Conservation (phyloP, 2,797 vertebrate genomes). For the Xenops minutus region DNA sequence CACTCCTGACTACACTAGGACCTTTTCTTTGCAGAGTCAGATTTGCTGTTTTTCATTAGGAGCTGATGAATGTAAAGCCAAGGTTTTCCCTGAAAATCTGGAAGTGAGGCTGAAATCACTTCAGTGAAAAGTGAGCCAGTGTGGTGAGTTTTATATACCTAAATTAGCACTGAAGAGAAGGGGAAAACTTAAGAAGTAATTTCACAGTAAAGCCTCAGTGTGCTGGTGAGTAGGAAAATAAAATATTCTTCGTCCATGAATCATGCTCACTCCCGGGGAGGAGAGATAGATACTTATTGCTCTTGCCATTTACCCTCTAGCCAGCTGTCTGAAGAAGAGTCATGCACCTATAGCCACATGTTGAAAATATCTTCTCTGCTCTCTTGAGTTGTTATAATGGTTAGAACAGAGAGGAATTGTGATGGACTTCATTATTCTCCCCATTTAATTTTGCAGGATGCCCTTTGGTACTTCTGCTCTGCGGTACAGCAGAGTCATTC, state of each 20-base stretch:
- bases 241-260: constrained; percentile 37
- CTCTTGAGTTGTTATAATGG: not conserved
- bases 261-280: not conserved
- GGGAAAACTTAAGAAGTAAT: constrained; percentile 13
- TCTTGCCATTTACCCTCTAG: constrained; percentile 46
- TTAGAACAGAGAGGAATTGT: constrained; percentile 13
- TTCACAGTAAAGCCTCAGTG: constrained; percentile 25
- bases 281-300: constrained; percentile 3
- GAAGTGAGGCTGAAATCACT: constrained; percentile 30
- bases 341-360: constrained; percentile 24
- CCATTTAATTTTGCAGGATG: constrained; percentile 54
- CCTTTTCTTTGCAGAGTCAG: constrained; percentile 10
- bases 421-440: constrained; percentile 42
- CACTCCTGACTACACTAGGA: not conserved
- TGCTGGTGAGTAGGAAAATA: constrained; percentile 25
- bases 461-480: constrained; percentile 12
- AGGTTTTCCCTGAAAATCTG: constrained; percentile 31
- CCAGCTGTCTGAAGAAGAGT: constrained; percentile 39
- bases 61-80: constrained; percentile 37
- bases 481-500: not conserved
- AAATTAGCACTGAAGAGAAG: constrained; percentile 26
- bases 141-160: constrained; percentile 31
- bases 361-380: constrained; percentile 30
- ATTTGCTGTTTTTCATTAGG: constrained; percentile 62
- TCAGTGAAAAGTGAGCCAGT: constrained; percentile 3